These are phyloP conservation scores for Acanthornis magna DNA, from an alignment of 2,797 vertebrate species.

Conservation along the genomic window DNA sequence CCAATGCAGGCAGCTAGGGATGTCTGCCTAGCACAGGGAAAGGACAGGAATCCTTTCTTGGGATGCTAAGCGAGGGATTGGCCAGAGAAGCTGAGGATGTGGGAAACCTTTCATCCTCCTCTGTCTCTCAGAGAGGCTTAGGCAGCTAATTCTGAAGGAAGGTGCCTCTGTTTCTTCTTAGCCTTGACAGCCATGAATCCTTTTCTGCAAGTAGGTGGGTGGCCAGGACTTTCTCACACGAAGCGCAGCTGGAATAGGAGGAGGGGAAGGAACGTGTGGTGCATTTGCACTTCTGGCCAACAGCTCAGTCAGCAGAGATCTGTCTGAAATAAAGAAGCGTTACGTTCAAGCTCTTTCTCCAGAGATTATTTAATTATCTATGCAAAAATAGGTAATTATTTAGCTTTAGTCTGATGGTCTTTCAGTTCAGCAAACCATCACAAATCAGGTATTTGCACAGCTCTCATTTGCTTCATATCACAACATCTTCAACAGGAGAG, in stretches of 20 bases:
- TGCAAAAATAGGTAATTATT: constrained; percentile 44
- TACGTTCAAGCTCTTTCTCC: background rate
- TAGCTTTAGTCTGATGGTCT: background rate
- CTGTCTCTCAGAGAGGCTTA: background rate
- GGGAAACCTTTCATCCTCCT: background rate
- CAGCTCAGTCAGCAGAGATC: constrained; percentile 1
- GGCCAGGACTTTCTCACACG: background rate
- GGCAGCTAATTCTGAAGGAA: background rate
- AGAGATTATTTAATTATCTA: constrained; percentile 33
- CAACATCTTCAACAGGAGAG: background rate
- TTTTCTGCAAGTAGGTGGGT: background rate
- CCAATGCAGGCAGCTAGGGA: background rate
- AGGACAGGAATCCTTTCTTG: background rate
- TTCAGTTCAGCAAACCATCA: background rate
- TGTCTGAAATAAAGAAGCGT: background rate
- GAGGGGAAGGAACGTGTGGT: background rate
- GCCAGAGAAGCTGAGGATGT: background rate
- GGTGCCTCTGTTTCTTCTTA: background rate
- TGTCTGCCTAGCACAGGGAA: background rate
- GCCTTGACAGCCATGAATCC: background rate
- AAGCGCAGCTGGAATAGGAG: constrained; percentile 31
- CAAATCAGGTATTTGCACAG: background rate
- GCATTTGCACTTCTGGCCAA: constrained; percentile 3
- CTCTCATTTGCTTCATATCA: background rate
- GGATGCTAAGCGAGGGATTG: background rate